Evolutionary conservation across 64 coral and sea anemone species (phyloP).

Genomic region (Porites australiensis): DNA sequence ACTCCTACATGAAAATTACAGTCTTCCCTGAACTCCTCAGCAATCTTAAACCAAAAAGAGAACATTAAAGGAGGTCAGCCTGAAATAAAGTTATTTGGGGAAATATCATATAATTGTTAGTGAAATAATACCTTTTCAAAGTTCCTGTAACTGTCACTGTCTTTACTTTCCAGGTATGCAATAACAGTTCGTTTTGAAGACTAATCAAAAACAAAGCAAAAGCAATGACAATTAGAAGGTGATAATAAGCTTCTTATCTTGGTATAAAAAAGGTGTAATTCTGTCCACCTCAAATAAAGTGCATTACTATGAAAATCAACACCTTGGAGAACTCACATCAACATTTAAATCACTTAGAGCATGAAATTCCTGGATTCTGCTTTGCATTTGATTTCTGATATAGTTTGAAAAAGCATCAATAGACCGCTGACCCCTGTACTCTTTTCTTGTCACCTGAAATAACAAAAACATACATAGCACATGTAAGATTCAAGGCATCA

Average conservation of each 20-base stretch:
- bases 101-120: neutral
- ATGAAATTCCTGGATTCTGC: constrained; percentile 88
- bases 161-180: constrained; percentile 94
- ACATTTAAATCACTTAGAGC: constrained; percentile 81
- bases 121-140: constrained; percentile 77
- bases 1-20: constrained; percentile 97
- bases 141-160: constrained; percentile 79
- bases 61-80: neutral
- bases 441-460: constrained; percentile 79
- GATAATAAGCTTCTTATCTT: neutral
- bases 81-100: neutral
- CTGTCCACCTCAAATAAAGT: no score
- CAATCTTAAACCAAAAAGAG: constrained; percentile 54
- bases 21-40: constrained; percentile 94
- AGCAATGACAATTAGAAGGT: neutral
- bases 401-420: constrained; percentile 97
- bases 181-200: constrained; percentile 81
- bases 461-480: neutral
- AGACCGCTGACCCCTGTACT: constrained; percentile 95
- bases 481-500: neutral
- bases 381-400: constrained; percentile 85
- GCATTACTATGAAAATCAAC: neutral
- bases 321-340: constrained; percentile 74
- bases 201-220: constrained; percentile 51
- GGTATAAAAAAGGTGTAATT: no score